Conservation (phyloP, 1,140 invertebrate species). For the Drosophila punjabiensis region DNA sequence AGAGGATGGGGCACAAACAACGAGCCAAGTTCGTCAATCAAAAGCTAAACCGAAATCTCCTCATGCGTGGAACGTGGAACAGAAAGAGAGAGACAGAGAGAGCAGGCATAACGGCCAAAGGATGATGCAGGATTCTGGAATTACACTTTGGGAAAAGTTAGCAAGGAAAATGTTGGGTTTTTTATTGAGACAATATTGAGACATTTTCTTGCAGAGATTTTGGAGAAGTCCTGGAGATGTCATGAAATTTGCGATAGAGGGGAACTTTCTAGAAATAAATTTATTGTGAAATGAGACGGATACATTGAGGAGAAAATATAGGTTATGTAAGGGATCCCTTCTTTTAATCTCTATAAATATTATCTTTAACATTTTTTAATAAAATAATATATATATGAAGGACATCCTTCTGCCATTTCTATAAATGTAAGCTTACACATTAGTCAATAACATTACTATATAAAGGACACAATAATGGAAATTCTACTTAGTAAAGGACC, state of each 20-base stretch:
- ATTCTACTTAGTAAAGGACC: background rate
- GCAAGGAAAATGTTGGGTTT: background rate
- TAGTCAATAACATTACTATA: no score
- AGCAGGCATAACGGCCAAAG: slow-evolving; percentile 62
- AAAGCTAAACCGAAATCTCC: slow-evolving; percentile 82
- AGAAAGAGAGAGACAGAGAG: slow-evolving; percentile 28
- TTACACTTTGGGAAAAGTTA: background rate
- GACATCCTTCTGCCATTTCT: no score
- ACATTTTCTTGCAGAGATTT: background rate
- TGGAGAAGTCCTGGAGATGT: accelerated
- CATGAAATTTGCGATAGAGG: accelerated
- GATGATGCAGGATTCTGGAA: slow-evolving; percentile 41
- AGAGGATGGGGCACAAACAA: slow-evolving; percentile 49
- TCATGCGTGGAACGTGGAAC: slow-evolving; percentile 67
- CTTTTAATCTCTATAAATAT: no score
- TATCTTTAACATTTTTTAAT: background rate
- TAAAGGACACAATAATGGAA: background rate
- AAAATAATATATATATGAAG: background rate
- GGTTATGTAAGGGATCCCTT: background rate
- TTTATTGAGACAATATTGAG: no score
- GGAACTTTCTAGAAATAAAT: no score
- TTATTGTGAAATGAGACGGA: background rate
- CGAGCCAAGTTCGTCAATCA: slow-evolving; percentile 80
- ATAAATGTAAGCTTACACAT: no score
- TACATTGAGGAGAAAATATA: background rate